Conservation (phyloP, 2,113 vertebrate species). For the Marmota flaviventris region DNA sequence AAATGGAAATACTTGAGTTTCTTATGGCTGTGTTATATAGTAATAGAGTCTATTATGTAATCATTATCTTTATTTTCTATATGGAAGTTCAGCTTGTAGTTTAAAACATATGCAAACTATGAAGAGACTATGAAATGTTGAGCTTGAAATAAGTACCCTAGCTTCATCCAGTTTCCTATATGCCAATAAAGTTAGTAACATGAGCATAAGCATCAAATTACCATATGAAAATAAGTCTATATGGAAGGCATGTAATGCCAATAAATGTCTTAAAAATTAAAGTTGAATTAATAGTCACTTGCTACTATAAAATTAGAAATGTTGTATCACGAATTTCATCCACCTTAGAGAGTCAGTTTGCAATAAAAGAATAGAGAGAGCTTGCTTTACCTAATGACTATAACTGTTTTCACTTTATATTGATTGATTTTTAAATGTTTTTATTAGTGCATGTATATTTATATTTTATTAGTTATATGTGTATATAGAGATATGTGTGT, state of each 20-base stretch:
- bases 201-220: background rate
- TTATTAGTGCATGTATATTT: too few species aligned
- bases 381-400: background rate
- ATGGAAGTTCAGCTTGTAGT: background rate
- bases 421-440: too few species aligned
- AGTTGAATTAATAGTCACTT: background rate
- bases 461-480: too few species aligned
- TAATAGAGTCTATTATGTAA: background rate
- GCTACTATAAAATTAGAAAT: background rate
- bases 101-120: background rate
- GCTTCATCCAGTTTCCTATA: background rate
- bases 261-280: conserved; percentile 15
- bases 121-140: background rate
- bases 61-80: background rate
- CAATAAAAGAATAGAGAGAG: background rate
- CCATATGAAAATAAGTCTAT: background rate
- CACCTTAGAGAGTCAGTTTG: background rate
- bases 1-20: background rate
- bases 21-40: background rate
- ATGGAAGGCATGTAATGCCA: background rate
- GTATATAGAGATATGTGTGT: too few species aligned
- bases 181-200: conserved; percentile 13
- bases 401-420: background rate
- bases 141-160: background rate
- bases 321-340: background rate